Conservation (phyloP, 2,797 vertebrate genomes). For the Oreochromis mossambicus region DNA sequence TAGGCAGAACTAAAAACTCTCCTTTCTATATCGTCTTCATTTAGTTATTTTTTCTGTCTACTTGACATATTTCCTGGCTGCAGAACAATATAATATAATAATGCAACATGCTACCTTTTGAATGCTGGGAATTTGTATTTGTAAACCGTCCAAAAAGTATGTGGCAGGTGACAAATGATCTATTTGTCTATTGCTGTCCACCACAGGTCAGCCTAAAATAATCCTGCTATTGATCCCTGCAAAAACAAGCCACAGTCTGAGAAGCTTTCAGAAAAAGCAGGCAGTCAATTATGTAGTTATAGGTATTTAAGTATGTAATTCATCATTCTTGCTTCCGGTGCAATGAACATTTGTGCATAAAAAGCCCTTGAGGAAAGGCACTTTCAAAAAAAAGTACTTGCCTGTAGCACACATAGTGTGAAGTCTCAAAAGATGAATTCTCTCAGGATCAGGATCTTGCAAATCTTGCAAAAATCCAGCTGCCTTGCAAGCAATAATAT, state of each 20-base stretch:
- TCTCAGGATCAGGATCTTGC: neutral
- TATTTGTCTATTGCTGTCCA: neutral
- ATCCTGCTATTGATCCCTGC: neutral
- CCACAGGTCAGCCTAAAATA: neutral
- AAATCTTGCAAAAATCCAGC: neutral
- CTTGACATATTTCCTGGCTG: neutral
- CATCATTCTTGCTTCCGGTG: neutral
- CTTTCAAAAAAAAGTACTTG: neutral
- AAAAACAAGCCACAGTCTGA: neutral
- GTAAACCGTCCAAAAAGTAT: neutral
- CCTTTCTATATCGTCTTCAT: neutral
- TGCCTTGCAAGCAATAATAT: neutral
- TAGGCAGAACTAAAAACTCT: neutral
- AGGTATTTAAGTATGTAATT: neutral
- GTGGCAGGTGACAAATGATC: neutral
- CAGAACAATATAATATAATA: neutral
- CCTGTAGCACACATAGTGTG: neutral
- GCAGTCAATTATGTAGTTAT: neutral
- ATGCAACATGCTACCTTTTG: neutral
- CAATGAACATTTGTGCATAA: neutral
- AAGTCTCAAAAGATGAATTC: neutral
- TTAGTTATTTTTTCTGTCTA: neutral
- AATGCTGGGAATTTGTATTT: neutral
- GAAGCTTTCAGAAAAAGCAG: neutral
- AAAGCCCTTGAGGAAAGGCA: neutral